Conservation (phyloP, 2,797 vertebrate genomes). For the Antrozous pallidus region DNA sequence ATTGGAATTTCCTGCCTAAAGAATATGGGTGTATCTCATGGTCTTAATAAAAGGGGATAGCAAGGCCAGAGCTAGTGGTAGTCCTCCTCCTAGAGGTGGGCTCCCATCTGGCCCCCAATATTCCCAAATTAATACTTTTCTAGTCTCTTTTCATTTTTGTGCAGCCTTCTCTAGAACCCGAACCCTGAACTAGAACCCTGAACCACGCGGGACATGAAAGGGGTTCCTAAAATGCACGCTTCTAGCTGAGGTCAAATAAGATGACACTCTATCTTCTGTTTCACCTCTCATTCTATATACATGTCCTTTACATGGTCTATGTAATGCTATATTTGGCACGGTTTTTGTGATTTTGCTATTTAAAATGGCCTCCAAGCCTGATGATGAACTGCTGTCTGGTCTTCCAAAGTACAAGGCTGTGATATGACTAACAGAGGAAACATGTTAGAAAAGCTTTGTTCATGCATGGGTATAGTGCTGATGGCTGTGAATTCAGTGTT, state of each 20-base stretch:
- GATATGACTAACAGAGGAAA: background rate
- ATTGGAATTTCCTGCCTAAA: too few species aligned
- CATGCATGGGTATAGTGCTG: background rate
- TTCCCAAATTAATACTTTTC: too few species aligned
- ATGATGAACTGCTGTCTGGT: background rate
- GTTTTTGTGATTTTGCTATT: background rate
- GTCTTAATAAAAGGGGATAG: too few species aligned
- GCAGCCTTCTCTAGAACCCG: too few species aligned
- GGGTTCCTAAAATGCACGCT: background rate
- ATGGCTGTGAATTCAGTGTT: background rate
- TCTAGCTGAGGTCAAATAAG: background rate
- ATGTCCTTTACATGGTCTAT: background rate
- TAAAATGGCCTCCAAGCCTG: background rate
- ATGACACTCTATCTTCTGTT: background rate
- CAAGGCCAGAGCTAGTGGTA: too few species aligned
- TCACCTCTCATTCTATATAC: background rate
- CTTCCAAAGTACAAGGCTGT: background rate
- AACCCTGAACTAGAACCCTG: too few species aligned
- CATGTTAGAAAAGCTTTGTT: background rate
- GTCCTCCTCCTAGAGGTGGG: too few species aligned
- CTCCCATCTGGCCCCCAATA: too few species aligned
- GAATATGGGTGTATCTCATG: too few species aligned
- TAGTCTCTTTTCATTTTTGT: too few species aligned
- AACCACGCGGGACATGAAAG: too few species aligned
- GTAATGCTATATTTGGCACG: background rate